Base-by-base conservation (phyloP, 2,113 vertebrate genomes). In the Oryzias melastigma region DNA sequence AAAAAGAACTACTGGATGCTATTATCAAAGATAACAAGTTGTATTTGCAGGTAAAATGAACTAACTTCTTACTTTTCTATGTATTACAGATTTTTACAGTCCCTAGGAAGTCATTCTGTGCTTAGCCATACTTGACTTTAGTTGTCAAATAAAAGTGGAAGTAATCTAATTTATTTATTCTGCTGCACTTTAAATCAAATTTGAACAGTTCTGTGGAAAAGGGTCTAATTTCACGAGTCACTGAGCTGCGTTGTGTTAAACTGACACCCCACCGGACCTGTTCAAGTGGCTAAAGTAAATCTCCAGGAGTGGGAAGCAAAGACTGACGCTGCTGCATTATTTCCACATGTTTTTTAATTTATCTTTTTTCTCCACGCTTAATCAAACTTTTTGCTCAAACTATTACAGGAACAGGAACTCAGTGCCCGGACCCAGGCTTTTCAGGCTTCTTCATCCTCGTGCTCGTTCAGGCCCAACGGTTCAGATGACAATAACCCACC, bases 11-110 rank as follows among this genome's bases (percentile, higher is more conserved):
- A 49, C 94, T 99, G 93, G 97, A 99, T 79, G 97, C 96, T 42
- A 93, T 99, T 83, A 98, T 95, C 14, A 98, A 98, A 88, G 97
- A 99, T 89, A 99, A 99, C 87, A 98, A 98, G 81, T 91, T 98
- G 3, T 99, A 95, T 84, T 91, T 99, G 72, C 97, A 98, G 95
- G 97, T 98, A 90, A 52, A 12, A n/a, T 10, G 20, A 62, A 55
- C 19, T 49, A 65, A 19, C 18, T 53, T 8, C 29, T 35, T 35
- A 35, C 7, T 59, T 7, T 58, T 44, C 46, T 22, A 44, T 12
- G 27, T 16, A 22, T 13, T 48, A 8, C 12, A 8, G 35, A 13
- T 1, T 12, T 35, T 35, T 35, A 8, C 8, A 35, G 35, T 35
- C 10, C 35, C 35, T 35, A 8, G 10, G 10, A 35, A 35, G 35